These are phyloP conservation scores for Cistogaster globosa DNA, from an alignment of 2,888 invertebrate species.

Conservation along the genomic window DNA sequence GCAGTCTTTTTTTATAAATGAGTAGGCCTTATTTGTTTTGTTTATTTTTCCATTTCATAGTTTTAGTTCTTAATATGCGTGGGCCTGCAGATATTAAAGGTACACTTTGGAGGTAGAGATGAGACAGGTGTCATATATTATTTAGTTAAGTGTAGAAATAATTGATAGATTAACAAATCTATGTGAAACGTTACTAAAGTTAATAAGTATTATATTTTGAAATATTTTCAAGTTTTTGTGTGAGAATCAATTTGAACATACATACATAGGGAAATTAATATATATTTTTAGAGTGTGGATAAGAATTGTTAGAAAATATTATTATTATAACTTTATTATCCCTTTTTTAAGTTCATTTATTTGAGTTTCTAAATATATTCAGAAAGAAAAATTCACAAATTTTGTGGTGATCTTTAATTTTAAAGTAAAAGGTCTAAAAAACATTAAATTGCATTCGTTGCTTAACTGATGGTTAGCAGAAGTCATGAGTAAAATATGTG, in stretches of 20 bases:
- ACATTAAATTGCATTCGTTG: too few relatives aligned
- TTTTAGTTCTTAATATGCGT: conserved; percentile 65
- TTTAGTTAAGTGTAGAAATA: conserved; percentile 24
- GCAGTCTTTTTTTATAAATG: conserved; percentile 35
- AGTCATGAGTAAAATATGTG: too few relatives aligned
- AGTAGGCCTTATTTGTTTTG: conserved; percentile 50
- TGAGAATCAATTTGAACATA: not conserved
- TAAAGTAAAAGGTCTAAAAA: too few relatives aligned
- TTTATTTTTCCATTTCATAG: conserved; percentile 14
- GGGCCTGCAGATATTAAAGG: conserved; percentile 60
- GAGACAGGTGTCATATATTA: conserved; percentile 69
- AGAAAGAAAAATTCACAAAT: too few relatives aligned
- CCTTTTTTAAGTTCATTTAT: too few relatives aligned
- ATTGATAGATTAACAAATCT: conserved; percentile 13
- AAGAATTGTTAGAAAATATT: too few relatives aligned
- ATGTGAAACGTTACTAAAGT: conserved; percentile 19
- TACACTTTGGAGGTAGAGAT: conserved; percentile 30
- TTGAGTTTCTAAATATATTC: too few relatives aligned
- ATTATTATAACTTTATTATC: too few relatives aligned
- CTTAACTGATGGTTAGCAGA: too few relatives aligned
- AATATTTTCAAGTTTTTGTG: not conserved
- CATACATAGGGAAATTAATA: too few relatives aligned
- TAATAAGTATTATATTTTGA: conserved; percentile 28
- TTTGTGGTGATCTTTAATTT: too few relatives aligned
- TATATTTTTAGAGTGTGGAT: too few relatives aligned